phyloP scores from a whole-genome alignment of 1,140 invertebrate genomes.

The Vanessa tameamea region DNA sequence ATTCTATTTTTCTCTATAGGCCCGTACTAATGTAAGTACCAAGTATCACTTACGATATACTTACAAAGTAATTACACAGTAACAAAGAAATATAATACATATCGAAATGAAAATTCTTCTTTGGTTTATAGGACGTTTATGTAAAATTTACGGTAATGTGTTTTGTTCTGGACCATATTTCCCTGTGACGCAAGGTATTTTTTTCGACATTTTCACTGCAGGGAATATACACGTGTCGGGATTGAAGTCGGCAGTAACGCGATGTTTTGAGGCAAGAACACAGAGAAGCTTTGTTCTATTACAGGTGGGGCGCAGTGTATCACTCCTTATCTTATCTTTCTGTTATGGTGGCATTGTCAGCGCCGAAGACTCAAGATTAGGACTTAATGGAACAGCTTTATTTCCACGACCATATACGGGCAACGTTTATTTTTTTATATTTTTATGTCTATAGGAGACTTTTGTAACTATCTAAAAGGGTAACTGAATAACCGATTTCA shows the following conservation, averaged over 20 bases:
- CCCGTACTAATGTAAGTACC: too few species aligned
- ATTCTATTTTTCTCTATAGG: too few species aligned
- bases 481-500: too few species aligned
- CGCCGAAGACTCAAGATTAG: constrained; percentile 40
- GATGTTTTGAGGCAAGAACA: constrained; percentile 16
- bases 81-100: too few species aligned
- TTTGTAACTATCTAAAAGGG: too few species aligned
- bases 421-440: not conserved
- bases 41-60: too few species aligned
- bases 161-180: not conserved
- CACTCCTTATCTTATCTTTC: constrained; percentile 43
- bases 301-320: constrained; percentile 36
- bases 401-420: constrained; percentile 6
- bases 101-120: too few species aligned
- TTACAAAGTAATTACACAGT: too few species aligned
- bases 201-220: too few species aligned
- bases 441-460: not conserved
- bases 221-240: not conserved
- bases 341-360: constrained; percentile 40
- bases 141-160: too few species aligned
- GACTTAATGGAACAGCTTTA: constrained; percentile 34
- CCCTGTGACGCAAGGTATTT: not conserved
- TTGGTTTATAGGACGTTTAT: too few species aligned
- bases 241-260: not conserved
- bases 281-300: constrained; percentile 28